Conservation (phyloP, 2,113 vertebrate species). For the Shinisaurus crocodilurus region DNA sequence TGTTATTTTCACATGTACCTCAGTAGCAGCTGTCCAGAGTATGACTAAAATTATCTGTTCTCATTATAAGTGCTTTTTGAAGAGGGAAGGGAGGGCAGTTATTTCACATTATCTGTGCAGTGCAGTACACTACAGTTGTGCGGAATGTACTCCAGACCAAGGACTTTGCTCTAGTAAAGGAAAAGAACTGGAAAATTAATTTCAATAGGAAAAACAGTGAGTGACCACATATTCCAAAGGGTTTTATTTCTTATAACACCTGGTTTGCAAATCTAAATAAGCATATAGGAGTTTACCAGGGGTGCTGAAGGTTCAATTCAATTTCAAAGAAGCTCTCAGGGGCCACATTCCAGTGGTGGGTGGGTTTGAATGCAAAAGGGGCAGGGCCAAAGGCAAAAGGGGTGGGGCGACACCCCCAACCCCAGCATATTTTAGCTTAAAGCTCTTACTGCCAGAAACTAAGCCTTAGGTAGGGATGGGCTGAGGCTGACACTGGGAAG, state of each 20-base stretch:
- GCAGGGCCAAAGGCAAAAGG: no score
- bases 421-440: no score
- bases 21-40: slow-evolving; percentile 27
- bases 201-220: neutral
- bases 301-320: no score
- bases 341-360: no score
- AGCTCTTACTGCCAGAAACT: no score
- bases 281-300: neutral
- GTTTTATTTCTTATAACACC: neutral
- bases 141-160: neutral
- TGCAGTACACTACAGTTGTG: neutral
- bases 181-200: neutral
- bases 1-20: slow-evolving; percentile 24
- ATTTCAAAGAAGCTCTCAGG: no score
- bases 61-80: slow-evolving; percentile 1
- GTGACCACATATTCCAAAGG: neutral
- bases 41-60: slow-evolving; percentile 21
- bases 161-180: neutral
- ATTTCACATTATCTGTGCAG: neutral
- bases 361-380: no score
- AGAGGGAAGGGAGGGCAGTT: neutral
- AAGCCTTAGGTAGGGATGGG: no score
- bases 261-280: neutral
- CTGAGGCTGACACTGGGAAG: no score
- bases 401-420: no score